phyloP scores from a whole-genome alignment of 2,888 invertebrate species.

The Epirrhoe alternata region DNA sequence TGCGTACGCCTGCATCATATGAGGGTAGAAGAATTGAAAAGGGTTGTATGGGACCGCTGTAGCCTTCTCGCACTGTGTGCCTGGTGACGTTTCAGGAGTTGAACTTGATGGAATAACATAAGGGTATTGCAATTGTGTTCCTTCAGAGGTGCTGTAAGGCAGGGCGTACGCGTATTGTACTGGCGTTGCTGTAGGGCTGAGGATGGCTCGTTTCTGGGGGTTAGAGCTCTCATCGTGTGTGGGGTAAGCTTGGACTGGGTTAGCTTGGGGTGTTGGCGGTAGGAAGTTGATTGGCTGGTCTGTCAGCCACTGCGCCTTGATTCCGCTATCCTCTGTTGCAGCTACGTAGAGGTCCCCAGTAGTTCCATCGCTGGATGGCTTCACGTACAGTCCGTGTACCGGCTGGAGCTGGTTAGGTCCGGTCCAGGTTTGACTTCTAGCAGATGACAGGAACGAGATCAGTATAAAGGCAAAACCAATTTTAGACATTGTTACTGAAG shows the following conservation, averaged over 20 bases:
- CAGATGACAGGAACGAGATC: constrained; percentile 33
- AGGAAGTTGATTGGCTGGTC: constrained; percentile 74
- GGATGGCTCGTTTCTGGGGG: constrained; percentile 64
- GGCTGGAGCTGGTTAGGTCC: constrained; percentile 64
- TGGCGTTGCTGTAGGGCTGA: constrained; percentile 59
- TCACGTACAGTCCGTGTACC: constrained; percentile 75
- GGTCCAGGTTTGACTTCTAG: constrained; percentile 56
- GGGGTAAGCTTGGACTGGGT: constrained; percentile 17
- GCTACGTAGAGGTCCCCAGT: constrained; percentile 80
- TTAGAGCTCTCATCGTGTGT: constrained; percentile 54
- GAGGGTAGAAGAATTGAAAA: constrained; percentile 71
- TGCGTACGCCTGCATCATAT: constrained; percentile 70
- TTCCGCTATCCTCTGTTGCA: constrained; percentile 73
- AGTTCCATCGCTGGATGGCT: constrained; percentile 73
- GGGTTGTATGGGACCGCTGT: constrained; percentile 58
- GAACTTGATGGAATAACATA: constrained; percentile 54
- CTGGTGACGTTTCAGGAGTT: constrained; percentile 49
- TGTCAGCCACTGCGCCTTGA: constrained; percentile 72
- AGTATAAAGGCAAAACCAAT: constrained; percentile 30
- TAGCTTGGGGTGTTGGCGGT: constrained; percentile 50
- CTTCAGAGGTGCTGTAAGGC: constrained; percentile 55
- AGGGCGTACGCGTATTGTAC: constrained; percentile 67
- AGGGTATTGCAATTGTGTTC: constrained; percentile 54
- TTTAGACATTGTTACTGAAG: constrained; percentile 42
- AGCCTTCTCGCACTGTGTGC: constrained; percentile 50